These are phyloP conservation scores for Trachelus tabidus DNA, from an alignment of 2,888 invertebrate genomes.

Conservation along the genomic window DNA sequence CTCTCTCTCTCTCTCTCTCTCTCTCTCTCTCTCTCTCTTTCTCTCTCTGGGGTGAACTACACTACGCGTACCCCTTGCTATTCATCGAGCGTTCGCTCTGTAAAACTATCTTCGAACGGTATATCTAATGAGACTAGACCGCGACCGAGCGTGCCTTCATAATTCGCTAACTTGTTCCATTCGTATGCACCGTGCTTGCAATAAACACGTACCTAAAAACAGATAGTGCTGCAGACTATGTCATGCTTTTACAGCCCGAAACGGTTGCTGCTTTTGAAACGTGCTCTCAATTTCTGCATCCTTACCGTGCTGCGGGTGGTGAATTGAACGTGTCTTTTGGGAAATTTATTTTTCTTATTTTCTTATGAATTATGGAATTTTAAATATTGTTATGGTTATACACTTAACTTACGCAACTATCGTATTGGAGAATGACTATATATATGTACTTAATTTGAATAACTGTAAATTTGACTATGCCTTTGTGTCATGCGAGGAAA, in stretches of 20 bases:
- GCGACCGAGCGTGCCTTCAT: constrained; percentile 62
- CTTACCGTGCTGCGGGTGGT: neutral
- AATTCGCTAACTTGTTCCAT: constrained; percentile 63
- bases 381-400: neutral
- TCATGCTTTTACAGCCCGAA: neutral
- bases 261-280: neutral
- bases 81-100: neutral
- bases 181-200: constrained; percentile 51
- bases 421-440: constrained; percentile 24
- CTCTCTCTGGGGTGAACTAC: neutral
- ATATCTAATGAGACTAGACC: constrained; percentile 64
- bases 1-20: too few relatives aligned
- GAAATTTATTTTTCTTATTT: neutral
- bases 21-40: too few relatives aligned
- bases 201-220: constrained; percentile 46
- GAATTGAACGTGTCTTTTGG: neutral
- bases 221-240: constrained; percentile 29
- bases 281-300: neutral
- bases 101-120: constrained; percentile 56
- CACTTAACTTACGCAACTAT: neutral
- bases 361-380: neutral
- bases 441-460: neutral
- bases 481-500: neutral
- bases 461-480: neutral
- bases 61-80: neutral